Conservation (phyloP, 2,888 invertebrate species). For the Erebia epiphron region DNA sequence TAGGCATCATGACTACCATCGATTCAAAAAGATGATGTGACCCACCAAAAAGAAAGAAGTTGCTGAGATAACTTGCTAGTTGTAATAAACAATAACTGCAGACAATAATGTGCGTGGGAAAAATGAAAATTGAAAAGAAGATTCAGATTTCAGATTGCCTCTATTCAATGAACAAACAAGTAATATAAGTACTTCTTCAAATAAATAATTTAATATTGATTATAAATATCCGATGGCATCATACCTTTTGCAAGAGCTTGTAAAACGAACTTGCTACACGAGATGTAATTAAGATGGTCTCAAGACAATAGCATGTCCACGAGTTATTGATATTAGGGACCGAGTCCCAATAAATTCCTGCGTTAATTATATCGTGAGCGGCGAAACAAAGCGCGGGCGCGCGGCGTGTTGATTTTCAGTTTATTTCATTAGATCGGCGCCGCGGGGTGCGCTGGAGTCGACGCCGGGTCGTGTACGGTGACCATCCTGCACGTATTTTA, state of each 20-base stretch:
- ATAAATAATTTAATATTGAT: neutral
- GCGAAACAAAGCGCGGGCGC: conserved; percentile 50
- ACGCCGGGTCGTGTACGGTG: conserved; percentile 54
- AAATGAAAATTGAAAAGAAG: too few species aligned
- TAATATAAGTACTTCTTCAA: neutral
- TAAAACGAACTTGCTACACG: conserved; percentile 19
- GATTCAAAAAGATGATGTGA: too few species aligned
- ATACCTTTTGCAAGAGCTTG: conserved; percentile 20
- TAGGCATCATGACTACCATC: too few species aligned
- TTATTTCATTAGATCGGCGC: conserved; percentile 82
- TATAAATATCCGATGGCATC: conserved; percentile 10
- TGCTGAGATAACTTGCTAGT: too few species aligned
- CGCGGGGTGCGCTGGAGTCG: conserved; percentile 70
- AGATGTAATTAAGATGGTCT: conserved; percentile 43
- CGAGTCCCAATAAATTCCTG: conserved; percentile 70
- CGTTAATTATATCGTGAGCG: conserved; percentile 76
- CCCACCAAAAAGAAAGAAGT: too few species aligned
- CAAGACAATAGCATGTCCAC: conserved; percentile 64
- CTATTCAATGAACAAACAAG: neutral
- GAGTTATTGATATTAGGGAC: conserved; percentile 56
- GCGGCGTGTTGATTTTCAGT: conserved; percentile 80
- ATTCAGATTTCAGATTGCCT: neutral
- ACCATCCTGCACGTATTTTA: conserved; percentile 33
- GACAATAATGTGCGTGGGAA: too few species aligned
- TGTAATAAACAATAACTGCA: too few species aligned